Conservation (phyloP, 2,113 vertebrate species). For the Hyperoodon ampullatus region DNA sequence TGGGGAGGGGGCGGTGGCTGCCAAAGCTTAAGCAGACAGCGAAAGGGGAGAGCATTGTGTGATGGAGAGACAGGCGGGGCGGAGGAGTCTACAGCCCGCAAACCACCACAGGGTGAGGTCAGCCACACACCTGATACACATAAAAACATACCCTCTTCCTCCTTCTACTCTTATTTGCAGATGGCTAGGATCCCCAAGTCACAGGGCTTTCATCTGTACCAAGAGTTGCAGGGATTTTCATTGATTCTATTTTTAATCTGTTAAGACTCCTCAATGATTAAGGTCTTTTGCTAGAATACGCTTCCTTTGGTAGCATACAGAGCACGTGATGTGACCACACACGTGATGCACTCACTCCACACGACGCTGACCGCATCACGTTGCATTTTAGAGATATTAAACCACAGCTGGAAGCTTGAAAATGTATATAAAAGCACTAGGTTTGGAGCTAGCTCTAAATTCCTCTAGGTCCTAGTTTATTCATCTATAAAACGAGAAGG, state of each 20-base stretch:
- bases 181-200: rapidly evolving
- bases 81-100: neutral
- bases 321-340: neutral
- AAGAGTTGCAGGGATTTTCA: neutral
- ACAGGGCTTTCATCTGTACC: neutral
- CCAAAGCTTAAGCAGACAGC: neutral
- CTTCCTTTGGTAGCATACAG: neutral
- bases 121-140: neutral
- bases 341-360: too few relatives aligned
- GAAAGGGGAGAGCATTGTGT: neutral
- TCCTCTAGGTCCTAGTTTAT: neutral
- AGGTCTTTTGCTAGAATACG: neutral
- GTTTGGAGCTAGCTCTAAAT: neutral
- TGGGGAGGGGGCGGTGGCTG: rapidly evolving
- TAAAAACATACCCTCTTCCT: neutral
- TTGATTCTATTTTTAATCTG: neutral
- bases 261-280: neutral
- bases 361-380: neutral
- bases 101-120: neutral
- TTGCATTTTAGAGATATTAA: neutral
- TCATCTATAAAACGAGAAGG: neutral
- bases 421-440: neutral
- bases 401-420: neutral
- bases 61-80: neutral
- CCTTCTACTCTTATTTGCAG: neutral